A percentile compares a stretch with the other conserved stretches of the same genome.
These are phyloP conservation scores for Saccopteryx bilineata DNA, from an alignment of 2,113 vertebrate genomes.

Conservation along the genomic window DNA sequence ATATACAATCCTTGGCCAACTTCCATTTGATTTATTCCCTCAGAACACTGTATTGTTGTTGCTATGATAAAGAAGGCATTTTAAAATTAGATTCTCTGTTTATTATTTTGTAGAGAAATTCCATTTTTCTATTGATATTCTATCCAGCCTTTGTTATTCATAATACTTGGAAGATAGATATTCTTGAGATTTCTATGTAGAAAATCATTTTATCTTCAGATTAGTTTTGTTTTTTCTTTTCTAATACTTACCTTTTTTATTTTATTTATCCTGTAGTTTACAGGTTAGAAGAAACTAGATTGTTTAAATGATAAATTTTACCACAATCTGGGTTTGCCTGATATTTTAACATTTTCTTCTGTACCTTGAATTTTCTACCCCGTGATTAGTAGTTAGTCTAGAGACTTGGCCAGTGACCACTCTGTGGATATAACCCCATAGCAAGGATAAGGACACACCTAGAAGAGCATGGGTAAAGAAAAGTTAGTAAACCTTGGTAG, in stretches of 20 bases:
- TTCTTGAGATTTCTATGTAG: constrained; percentile 15
- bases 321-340: not conserved
- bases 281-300: not conserved
- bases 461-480: not conserved
- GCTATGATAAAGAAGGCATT: constrained; percentile 36
- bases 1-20: not conserved
- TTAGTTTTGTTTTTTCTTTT: constrained; percentile 30
- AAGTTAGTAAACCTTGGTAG: not conserved
- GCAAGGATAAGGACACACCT: fast-evolving
- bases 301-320: not conserved
- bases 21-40: constrained; percentile 51
- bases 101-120: constrained; percentile 55
- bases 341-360: not conserved
- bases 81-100: constrained; percentile 60
- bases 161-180: not conserved
- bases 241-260: not conserved
- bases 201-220: constrained; percentile 52
- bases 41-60: constrained; percentile 33
- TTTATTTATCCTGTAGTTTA: constrained; percentile 9
- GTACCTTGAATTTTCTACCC: not conserved
- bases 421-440: fast-evolving
- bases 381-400: not conserved
- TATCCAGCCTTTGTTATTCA: not conserved
- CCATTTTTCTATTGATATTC: constrained; percentile 59
- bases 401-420: not conserved